Percentiles rank a stretch among this genome's conserved stretches.
Conservation (phyloP, 2,113 vertebrate genomes). For the Corvus hawaiiensis region DNA sequence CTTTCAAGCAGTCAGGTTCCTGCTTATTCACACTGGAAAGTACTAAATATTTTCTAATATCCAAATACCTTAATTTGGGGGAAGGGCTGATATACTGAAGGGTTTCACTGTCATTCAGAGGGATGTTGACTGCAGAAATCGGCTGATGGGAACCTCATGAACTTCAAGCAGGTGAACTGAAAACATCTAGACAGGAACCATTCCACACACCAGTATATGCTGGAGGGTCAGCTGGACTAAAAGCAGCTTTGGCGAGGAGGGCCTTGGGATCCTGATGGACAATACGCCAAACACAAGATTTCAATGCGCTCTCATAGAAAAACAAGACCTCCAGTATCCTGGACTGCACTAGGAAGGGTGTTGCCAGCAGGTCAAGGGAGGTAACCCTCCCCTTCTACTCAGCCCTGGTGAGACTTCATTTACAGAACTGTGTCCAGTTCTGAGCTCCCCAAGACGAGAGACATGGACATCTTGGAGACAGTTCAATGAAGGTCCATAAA, state of each 20-base stretch:
- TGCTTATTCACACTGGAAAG: neutral
- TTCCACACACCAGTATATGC: neutral
- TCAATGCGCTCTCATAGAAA: neutral
- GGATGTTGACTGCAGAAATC: neutral
- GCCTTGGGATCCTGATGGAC: neutral
- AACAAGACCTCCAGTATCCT: neutral
- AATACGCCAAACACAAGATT: neutral
- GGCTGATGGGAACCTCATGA: neutral
- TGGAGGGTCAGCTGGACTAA: neutral
- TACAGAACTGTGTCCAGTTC: neutral
- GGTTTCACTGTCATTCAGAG: neutral
- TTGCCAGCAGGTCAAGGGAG: accelerated
- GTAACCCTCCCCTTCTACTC: neutral
- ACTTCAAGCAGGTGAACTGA: neutral
- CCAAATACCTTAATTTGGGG: neutral
- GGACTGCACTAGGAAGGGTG: neutral
- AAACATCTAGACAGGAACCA: neutral
- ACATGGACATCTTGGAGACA: neutral
- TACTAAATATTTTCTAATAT: neutral
- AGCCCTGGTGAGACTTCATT: neutral
- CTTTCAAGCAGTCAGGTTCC: neutral
- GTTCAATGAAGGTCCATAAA: neutral
- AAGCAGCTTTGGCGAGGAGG: neutral
- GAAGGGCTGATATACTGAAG: neutral
- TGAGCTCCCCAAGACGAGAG: neutral